These are phyloP conservation scores for Lepisosteus osseus DNA, from an alignment of 2,113 vertebrate species.

Conservation along the genomic window DNA sequence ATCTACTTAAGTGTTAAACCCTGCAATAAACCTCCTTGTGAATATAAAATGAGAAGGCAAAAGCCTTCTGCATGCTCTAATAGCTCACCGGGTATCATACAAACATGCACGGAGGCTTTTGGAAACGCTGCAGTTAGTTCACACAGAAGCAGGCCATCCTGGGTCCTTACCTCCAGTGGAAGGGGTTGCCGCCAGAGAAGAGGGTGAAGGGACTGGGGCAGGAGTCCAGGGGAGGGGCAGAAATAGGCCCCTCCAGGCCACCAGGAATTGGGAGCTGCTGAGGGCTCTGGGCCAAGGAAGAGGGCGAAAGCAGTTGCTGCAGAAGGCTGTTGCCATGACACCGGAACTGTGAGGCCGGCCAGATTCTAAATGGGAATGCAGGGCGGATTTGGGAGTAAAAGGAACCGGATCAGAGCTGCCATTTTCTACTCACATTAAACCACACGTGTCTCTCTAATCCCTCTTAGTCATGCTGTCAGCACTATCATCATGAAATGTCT, in stretches of 20 bases:
- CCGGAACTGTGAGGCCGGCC: constrained; percentile 79
- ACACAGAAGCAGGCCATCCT: background rate
- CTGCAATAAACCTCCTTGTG: too few species aligned
- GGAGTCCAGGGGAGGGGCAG: constrained; percentile 77
- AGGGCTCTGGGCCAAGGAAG: constrained; percentile 36
- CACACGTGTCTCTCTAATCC: too few species aligned
- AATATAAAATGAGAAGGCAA: too few species aligned
- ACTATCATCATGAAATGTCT: too few species aligned
- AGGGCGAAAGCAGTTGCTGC: constrained; percentile 79
- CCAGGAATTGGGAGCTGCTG: constrained; percentile 66
- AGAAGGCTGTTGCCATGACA: constrained; percentile 88
- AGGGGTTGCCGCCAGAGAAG: constrained; percentile 71
- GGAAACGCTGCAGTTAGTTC: background rate
- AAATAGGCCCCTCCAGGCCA: constrained; percentile 75
- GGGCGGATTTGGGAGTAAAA: constrained; percentile 28
- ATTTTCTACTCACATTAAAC: too few species aligned
- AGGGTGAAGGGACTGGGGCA: constrained; percentile 61
- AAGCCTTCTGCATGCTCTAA: too few species aligned
- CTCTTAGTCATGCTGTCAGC: too few species aligned
- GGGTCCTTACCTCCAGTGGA: constrained; percentile 92
- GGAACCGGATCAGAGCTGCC: background rate
- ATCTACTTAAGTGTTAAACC: too few species aligned
- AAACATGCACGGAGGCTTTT: background rate
- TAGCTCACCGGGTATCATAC: background rate
- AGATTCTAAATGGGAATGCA: constrained; percentile 81